These are phyloP conservation scores for Pollenia angustigena DNA, from an alignment of 2,888 invertebrate genomes.

Conservation along the genomic window DNA sequence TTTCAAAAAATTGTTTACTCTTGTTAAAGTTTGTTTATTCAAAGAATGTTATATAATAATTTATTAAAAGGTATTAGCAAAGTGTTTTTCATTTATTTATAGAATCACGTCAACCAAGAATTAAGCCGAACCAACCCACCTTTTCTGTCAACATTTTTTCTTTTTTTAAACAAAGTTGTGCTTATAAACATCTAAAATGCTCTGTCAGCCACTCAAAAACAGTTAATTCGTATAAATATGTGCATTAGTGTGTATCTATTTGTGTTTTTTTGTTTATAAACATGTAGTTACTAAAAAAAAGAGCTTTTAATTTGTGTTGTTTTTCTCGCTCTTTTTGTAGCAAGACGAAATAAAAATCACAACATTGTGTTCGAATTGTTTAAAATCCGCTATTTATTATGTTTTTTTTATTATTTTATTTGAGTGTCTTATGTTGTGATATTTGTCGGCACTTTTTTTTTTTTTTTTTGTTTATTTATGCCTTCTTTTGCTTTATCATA, in stretches of 20 bases:
- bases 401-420: conserved; percentile 16
- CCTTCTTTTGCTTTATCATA: conserved; percentile 53
- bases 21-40: background rate
- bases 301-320: conserved; percentile 29
- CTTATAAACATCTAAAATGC: conserved; percentile 23
- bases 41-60: background rate
- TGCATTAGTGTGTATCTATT: background rate
- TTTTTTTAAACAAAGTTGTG: conserved; percentile 33
- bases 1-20: background rate
- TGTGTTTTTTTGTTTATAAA: conserved; percentile 28
- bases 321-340: conserved; percentile 39
- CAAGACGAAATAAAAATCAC: conserved; percentile 20
- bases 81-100: background rate
- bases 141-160: conserved; percentile 39
- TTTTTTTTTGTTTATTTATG: conserved; percentile 38
- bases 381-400: conserved; percentile 62
- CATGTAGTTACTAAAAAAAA: conserved; percentile 3
- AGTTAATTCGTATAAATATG: conserved; percentile 12
- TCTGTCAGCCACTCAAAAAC: conserved; percentile 50
- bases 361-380: conserved; percentile 18
- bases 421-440: conserved; percentile 22
- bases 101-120: background rate
- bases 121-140: conserved; percentile 37
- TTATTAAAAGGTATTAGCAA: no score
- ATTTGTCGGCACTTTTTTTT: conserved; percentile 66